These are phyloP conservation scores for Cynoglossus semilaevis DNA, from an alignment of 2,113 vertebrate genomes.

Conservation along the genomic window DNA sequence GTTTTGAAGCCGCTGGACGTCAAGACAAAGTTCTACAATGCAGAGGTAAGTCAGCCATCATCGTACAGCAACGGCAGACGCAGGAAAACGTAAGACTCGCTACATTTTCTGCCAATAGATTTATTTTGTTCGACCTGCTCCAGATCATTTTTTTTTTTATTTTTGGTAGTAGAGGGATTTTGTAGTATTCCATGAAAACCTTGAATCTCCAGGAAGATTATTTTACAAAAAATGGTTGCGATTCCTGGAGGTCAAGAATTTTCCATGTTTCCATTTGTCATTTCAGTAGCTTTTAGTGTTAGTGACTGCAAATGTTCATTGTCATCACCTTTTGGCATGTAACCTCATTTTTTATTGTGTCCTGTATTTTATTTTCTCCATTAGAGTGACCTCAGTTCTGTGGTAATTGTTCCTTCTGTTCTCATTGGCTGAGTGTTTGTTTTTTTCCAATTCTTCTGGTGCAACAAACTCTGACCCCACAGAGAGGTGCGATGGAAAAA, in stretches of 20 bases:
- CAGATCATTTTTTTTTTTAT: conserved; percentile 36
- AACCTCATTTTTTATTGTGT: conserved; percentile 94
- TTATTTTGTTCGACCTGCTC: conserved; percentile 8
- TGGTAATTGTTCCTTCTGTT: conserved; percentile 94
- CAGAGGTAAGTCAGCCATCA: conserved; percentile 82
- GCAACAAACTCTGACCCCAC: conserved; percentile 47
- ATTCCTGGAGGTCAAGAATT: conserved; percentile 25
- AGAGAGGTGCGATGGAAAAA: conserved; percentile 66
- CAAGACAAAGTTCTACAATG: conserved; percentile 99
- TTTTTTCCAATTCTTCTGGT: conserved; percentile 50
- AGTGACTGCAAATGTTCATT: conserved; percentile 59
- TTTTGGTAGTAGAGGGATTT: conserved; percentile 20
- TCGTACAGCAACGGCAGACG: not conserved
- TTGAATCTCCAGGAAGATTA: conserved; percentile 21
- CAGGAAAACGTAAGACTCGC: too few species aligned
- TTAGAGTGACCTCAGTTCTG: conserved; percentile 99
- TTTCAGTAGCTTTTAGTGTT: conserved; percentile 47
- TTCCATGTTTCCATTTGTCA: conserved; percentile 33
- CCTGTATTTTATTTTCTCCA: conserved; percentile 94
- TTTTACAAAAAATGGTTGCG: not conserved
- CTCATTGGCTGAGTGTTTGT: conserved; percentile 84
- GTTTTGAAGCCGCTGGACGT: conserved; percentile 97
- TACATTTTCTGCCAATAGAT: not conserved
- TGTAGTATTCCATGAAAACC: conserved; percentile 26
- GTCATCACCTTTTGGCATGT: conserved; percentile 88